Conservation (phyloP, 2,888 invertebrate genomes). For the Pristionchus japonicus region DNA sequence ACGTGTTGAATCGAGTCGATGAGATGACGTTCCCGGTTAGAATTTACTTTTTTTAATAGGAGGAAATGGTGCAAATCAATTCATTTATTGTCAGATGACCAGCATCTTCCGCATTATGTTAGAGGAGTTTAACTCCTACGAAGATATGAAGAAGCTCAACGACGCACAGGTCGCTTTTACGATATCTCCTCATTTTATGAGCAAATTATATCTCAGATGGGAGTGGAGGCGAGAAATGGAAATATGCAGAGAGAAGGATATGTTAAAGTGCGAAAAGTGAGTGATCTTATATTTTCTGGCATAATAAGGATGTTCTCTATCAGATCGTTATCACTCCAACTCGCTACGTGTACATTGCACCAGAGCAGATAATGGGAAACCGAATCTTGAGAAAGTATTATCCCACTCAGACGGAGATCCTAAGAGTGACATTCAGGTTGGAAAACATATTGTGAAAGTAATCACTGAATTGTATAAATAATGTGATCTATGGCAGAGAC, state of each 20-base stretch:
- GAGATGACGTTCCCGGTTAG: constrained; percentile 35
- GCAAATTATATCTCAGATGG: background rate
- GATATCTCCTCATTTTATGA: background rate
- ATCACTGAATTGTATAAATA: too few species aligned
- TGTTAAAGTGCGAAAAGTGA: constrained; percentile 58
- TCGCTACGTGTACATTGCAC: constrained; percentile 68
- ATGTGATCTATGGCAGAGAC: constrained; percentile 55
- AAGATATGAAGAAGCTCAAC: background rate
- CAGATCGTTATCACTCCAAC: constrained; percentile 69
- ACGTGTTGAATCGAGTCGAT: constrained; percentile 36
- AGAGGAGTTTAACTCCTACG: background rate
- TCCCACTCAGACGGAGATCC: constrained; percentile 58
- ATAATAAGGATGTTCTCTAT: background rate
- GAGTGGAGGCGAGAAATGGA: constrained; percentile 6
- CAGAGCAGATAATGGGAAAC: constrained; percentile 75
- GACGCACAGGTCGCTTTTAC: background rate
- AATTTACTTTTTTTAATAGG: too few species aligned
- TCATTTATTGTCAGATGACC: background rate
- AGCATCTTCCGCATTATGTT: background rate
- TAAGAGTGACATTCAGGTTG: constrained; percentile 48
- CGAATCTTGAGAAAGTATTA: constrained; percentile 70
- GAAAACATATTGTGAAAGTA: background rate
- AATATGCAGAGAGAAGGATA: constrained; percentile 56
- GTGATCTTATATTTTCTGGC: background rate
- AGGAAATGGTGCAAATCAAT: too few species aligned